These are phyloP conservation scores for Platynereis dumerilii DNA, from an alignment of 2,888 invertebrate species.

Conservation along the genomic window DNA sequence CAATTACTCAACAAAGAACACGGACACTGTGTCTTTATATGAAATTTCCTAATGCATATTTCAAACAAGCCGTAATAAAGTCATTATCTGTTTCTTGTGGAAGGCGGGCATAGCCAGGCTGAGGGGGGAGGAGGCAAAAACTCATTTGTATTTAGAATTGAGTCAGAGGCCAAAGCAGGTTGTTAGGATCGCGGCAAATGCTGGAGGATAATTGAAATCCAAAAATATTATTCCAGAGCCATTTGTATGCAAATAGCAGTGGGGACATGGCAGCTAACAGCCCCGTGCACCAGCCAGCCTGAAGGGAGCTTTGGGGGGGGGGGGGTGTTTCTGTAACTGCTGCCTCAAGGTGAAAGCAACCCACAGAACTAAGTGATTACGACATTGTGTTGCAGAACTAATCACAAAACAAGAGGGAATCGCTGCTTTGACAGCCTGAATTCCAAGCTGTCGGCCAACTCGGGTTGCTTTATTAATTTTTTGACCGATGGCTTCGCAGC, in stretches of 20 bases:
- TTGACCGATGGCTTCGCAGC: too few relatives aligned
- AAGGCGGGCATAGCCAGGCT: not conserved
- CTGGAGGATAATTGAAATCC: conserved; percentile 14
- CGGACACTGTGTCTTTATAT: not conserved
- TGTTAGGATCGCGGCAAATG: too few relatives aligned
- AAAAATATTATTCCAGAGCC: conserved; percentile 18
- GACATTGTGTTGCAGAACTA: too few relatives aligned
- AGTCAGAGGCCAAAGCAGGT: too few relatives aligned
- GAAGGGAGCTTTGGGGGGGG: not conserved
- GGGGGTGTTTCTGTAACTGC: not conserved
- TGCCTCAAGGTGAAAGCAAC: not conserved
- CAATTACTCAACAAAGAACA: not conserved
- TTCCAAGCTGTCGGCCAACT: too few relatives aligned
- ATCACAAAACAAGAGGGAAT: too few relatives aligned
- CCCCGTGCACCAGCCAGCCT: not conserved
- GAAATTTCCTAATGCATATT: conserved; percentile 7
- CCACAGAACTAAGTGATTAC: not conserved
- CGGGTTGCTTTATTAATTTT: too few relatives aligned
- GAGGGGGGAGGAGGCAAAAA: not conserved
- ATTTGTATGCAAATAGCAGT: conserved; percentile 20
- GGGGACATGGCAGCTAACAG: not conserved
- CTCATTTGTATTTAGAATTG: conserved; percentile 8
- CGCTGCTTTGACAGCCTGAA: too few relatives aligned
- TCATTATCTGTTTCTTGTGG: not conserved
- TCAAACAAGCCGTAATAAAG: conserved; percentile 10